Evolutionary conservation across 2,797 vertebrate genomes (phyloP).

Genomic region (Coranthus polyacanthus): DNA sequence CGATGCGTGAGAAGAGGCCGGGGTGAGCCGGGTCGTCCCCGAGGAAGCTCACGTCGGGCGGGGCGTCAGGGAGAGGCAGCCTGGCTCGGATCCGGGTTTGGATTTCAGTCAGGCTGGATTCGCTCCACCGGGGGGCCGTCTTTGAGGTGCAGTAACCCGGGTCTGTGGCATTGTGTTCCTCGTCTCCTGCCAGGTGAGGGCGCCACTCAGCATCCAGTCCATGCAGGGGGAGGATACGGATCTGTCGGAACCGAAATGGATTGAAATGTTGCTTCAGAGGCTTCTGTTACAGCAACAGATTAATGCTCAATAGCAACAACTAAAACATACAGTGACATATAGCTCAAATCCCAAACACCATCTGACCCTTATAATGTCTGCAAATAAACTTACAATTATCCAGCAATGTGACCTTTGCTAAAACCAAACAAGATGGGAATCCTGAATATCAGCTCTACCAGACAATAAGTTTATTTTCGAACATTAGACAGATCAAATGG

Average conservation of each 20-base stretch:
- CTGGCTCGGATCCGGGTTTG: constrained; percentile 70
- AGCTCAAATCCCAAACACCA: too few species aligned
- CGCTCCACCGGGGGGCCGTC: constrained; percentile 78
- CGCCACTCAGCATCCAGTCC: constrained; percentile 80
- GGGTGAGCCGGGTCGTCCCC: constrained; percentile 72
- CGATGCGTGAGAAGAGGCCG: constrained; percentile 81
- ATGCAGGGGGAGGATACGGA: constrained; percentile 81
- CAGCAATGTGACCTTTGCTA: neutral
- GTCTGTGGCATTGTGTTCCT: constrained; percentile 75
- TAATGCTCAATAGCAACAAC: too few species aligned
- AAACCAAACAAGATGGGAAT: too few species aligned
- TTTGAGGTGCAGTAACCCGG: constrained; percentile 84
- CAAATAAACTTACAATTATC: too few species aligned
- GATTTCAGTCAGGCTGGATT: constrained; percentile 66
- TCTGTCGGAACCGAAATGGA: constrained; percentile 36
- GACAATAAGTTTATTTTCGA: too few species aligned
- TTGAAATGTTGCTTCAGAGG: neutral
- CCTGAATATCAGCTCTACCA: too few species aligned
- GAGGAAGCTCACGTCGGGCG: constrained; percentile 68
- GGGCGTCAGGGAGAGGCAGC: constrained; percentile 62
- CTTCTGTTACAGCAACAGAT: neutral
- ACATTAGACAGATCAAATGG: too few species aligned
- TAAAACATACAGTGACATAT: too few species aligned
- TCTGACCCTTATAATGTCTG: too few species aligned
- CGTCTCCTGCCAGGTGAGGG: constrained; percentile 78